Base-by-base conservation (phyloP, 2,113 vertebrate species). In the Pleuronectes platessa region DNA sequence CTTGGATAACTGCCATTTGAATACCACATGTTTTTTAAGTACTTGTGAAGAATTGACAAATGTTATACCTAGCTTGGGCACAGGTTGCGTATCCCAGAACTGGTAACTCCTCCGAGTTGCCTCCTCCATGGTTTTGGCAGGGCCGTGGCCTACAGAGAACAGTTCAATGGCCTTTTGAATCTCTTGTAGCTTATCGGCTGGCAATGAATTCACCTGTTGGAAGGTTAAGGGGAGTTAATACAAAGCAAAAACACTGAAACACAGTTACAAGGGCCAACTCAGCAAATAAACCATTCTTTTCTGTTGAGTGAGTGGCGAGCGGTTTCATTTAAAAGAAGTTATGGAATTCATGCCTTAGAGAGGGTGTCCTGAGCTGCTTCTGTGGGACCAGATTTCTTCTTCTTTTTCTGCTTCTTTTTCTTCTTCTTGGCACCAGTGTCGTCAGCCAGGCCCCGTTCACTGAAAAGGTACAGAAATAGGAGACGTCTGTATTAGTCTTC, bases 111-210 rank as follows among this genome's bases (percentile, higher is more conserved):
- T 96, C 75, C 97, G 97, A 88, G 94, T 98, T 20, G 98, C 98
- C 86, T 99, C 98, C 84, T 99, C 98, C 98, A 99, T 97, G 77
- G 97, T 99, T 90, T 99, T 99, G 90, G 98, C 98, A 75, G 98
- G 98, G 61, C 97, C 98, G 70, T 98, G 97, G 49, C 97, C 97
- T 17, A 99, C 97, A 3, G 97, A 99, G 87, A 99, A 98, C 64
- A 99, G 94, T 81, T 98, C 98, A 6, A 99, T 99, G 89, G 98
- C 98, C 93, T 99, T 99, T 84, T 99, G 98, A 93, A 99, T 99
- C 93, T 99, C 98, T 86, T 99, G 98, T 84, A 99, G 96, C 92
- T 97, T 98, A 92, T 99, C 97, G 42, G 96, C 96, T 2, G 97
- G 98, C 84, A 99, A 91, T 13, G 98, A 96, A 92, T 97, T 99